Evolutionary conservation across 2,797 vertebrate genomes (phyloP).

Genomic region (Peromyscus nudipes): DNA sequence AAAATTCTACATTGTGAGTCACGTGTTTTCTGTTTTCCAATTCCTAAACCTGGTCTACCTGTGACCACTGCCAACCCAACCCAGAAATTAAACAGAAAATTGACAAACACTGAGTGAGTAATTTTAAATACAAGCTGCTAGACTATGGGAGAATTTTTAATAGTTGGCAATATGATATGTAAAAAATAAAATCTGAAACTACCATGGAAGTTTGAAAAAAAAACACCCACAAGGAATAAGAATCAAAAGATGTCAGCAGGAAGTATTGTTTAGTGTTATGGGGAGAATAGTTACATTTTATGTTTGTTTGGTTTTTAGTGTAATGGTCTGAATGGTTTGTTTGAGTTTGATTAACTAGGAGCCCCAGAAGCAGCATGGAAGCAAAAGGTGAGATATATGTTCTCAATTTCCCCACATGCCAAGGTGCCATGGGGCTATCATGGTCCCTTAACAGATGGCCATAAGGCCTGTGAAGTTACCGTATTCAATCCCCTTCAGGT

Average conservation of each 20-base stretch:
- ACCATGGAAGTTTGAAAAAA: background rate
- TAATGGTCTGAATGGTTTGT: background rate
- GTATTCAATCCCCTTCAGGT: background rate
- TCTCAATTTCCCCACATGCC: background rate
- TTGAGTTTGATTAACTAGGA: background rate
- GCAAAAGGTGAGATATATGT: background rate
- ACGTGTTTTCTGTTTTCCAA: background rate
- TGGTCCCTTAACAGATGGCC: background rate
- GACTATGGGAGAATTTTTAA: background rate
- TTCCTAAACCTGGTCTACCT: background rate
- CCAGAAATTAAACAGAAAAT: constrained; percentile 44
- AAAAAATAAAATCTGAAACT: constrained; percentile 8
- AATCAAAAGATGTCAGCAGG: background rate
- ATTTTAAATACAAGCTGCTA: constrained; percentile 8
- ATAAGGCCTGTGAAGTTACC: background rate
- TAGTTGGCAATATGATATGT: background rate
- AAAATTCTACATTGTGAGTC: background rate
- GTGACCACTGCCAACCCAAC: background rate
- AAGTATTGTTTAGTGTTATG: background rate
- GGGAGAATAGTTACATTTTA: background rate
- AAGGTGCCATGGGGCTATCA: background rate
- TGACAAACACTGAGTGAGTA: background rate
- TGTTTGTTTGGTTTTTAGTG: background rate
- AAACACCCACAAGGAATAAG: background rate
- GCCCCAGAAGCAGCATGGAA: background rate